Evolutionary conservation across 2,888 invertebrate species (phyloP).

Genomic region (Tricholauxania praeusta): DNA sequence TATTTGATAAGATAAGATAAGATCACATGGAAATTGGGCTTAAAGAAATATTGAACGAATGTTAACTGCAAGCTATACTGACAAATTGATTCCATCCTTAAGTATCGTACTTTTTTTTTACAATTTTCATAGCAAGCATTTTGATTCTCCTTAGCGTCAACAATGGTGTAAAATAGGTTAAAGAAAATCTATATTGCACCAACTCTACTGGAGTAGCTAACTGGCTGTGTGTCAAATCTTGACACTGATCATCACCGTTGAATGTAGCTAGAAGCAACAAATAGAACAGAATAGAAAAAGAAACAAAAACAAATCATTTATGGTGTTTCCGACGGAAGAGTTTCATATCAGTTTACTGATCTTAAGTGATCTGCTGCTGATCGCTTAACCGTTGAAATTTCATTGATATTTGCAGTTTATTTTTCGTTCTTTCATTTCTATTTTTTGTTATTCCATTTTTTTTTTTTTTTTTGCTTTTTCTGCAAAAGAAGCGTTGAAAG

Average conservation of each 20-base stretch:
- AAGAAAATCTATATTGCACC: neutral
- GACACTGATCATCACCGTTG: constrained; percentile 64
- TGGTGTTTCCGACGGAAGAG: constrained; percentile 28
- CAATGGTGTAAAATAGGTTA: neutral
- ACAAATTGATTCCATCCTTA: no score
- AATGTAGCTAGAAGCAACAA: constrained; percentile 42
- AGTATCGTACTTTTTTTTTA: no score
- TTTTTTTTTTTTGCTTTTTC: no score
- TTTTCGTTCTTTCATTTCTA: neutral
- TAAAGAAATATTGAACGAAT: no score
- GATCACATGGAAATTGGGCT: no score
- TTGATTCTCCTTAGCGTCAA: no score
- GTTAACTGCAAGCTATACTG: no score
- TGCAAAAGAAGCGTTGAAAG: constrained; percentile 11
- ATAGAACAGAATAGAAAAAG: neutral
- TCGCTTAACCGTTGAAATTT: constrained; percentile 7
- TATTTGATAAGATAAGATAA: no score
- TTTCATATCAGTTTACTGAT: constrained; percentile 1
- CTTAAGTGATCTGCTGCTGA: constrained; percentile 7
- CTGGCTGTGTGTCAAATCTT: constrained; percentile 59
- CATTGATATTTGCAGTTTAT: constrained; percentile 17
- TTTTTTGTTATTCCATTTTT: neutral
- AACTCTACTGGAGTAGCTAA: neutral
- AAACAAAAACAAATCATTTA: neutral
- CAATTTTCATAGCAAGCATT: no score